Base-by-base conservation (phyloP, 2,888 invertebrate species). In the Trissoscelio sp. region DNA sequence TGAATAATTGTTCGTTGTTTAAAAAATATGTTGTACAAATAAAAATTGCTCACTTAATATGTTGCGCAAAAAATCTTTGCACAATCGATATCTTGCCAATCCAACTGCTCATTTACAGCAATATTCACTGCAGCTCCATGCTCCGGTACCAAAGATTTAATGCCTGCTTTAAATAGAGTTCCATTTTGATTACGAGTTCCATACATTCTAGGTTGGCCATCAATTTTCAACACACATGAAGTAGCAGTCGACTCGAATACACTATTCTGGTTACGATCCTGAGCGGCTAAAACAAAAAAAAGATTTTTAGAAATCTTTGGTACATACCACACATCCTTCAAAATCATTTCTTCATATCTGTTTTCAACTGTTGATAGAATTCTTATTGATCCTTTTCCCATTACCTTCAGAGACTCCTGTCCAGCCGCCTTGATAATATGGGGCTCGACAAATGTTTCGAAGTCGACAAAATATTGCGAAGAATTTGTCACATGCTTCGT, bases 401-500 rank as follows among this genome's bases (percentile, higher is more conserved):
- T 4, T 46, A 83, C 83, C 12, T 78, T 28, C n/a, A 85, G 62
- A 58, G 37, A 28, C 55, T 84, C 83, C 58, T 84, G 69, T 75
- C 83, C 84, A 64, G 85, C 82, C n/a, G 84, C 83, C 62, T 82
- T 84, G 6, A 86, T 80, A 55, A 16, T 28, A 74, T 64, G 58
- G 9, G 83, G 67, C 1, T 18, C 70, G n/a, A 83, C 20, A 78
- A 86, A 86, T 48, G 79, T 67, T 67, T 77, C 16, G 55, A 83
- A 85, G 9, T 73, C 74, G 6, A 79, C 51, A 39, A 85, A 85
- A 31, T 75, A 69, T 14, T 84, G 67, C 18, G 72, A 51, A 84
- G 83, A 74, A 60, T 84, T 84, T 5, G 85, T 87, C 37, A 88
- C 84, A 58, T 88, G 87, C 12, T 82, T 87, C 20, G 86, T 88